Evolutionary conservation across 92 coral and sea anemone genomes (phyloP).

Genomic region (Diadumene lineata): DNA sequence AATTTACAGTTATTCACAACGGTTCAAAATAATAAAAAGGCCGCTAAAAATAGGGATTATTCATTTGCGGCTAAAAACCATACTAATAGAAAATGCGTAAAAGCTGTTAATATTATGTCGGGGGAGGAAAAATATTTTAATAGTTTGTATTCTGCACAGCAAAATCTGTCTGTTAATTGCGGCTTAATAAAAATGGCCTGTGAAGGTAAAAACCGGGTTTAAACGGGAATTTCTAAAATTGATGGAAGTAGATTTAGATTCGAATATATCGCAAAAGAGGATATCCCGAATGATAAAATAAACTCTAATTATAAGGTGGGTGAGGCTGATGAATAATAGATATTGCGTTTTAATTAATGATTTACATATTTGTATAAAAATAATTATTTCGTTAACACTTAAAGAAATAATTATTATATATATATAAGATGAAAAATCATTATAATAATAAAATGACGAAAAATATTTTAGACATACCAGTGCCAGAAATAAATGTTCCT

Average conservation of each 20-base stretch:
- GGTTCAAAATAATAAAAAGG: constrained; percentile 35
- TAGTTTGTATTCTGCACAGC: constrained; percentile 32
- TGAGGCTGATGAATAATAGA: too few relatives aligned
- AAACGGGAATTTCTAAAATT: constrained; percentile 31
- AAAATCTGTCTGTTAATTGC: constrained; percentile 28
- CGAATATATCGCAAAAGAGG: constrained; percentile 13
- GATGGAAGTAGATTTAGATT: constrained; percentile 23
- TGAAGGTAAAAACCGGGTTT: constrained; percentile 15
- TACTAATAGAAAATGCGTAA: constrained; percentile 34
- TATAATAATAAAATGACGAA: too few relatives aligned
- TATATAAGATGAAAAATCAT: too few relatives aligned
- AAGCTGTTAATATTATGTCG: constrained; percentile 15
- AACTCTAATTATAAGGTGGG: too few relatives aligned
- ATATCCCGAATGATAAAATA: constrained; percentile 13
- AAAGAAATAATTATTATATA: too few relatives aligned
- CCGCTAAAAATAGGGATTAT: constrained; percentile 37
- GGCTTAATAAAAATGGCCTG: constrained; percentile 33
- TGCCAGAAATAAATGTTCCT: too few relatives aligned
- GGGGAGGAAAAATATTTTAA: constrained; percentile 26
- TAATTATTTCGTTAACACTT: too few relatives aligned
- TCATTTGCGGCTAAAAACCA: constrained; percentile 11
- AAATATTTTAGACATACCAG: too few relatives aligned
- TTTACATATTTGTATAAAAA: too few relatives aligned
- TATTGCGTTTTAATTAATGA: too few relatives aligned
- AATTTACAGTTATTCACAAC: constrained; percentile 49